These are phyloP conservation scores for Epinephelus lanceolatus DNA, from an alignment of 2,113 vertebrate species.

Conservation along the genomic window DNA sequence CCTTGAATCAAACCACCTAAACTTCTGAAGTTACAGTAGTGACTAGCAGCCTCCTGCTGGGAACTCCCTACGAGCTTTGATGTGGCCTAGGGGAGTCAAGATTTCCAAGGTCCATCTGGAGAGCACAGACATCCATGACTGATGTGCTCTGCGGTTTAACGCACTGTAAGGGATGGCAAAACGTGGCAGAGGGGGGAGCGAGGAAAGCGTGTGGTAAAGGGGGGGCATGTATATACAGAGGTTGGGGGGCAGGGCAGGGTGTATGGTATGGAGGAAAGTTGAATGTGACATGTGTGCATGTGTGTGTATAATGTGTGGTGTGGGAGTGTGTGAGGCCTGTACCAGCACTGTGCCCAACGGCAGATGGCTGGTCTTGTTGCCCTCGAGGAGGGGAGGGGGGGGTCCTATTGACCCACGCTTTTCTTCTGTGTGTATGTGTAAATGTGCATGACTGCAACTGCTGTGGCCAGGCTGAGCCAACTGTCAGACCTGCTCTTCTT, in stretches of 20 bases:
- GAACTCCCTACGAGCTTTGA: constrained; percentile 62
- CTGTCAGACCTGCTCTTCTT: constrained; percentile 75
- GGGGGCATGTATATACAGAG: constrained; percentile 34
- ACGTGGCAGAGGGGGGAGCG: constrained; percentile 24
- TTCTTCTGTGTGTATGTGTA: constrained; percentile 41
- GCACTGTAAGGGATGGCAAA: constrained; percentile 42
- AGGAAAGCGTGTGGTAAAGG: constrained; percentile 20
- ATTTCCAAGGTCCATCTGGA: constrained; percentile 73
- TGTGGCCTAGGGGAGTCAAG: constrained; percentile 68
- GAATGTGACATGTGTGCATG: constrained; percentile 27
- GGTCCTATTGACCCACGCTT: constrained; percentile 63
- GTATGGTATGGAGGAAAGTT: constrained; percentile 60
- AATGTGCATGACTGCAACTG: constrained; percentile 68
- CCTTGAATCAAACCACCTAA: constrained; percentile 47
- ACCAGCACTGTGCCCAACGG: constrained; percentile 48
- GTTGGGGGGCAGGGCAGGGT: constrained; percentile 22
- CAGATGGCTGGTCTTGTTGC: constrained; percentile 71
- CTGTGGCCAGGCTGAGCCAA: constrained; percentile 66
- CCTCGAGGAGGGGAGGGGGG: constrained; percentile 30
- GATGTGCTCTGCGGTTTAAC: constrained; percentile 58
- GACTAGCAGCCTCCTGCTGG: constrained; percentile 46
- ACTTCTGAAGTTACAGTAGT: constrained; percentile 51
- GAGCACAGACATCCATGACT: constrained; percentile 60
- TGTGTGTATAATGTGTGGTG: constrained; percentile 17
- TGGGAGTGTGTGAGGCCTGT: constrained; percentile 48